phyloP scores from a whole-genome alignment of 2,888 invertebrate genomes.

The Euzophera pinguis region DNA sequence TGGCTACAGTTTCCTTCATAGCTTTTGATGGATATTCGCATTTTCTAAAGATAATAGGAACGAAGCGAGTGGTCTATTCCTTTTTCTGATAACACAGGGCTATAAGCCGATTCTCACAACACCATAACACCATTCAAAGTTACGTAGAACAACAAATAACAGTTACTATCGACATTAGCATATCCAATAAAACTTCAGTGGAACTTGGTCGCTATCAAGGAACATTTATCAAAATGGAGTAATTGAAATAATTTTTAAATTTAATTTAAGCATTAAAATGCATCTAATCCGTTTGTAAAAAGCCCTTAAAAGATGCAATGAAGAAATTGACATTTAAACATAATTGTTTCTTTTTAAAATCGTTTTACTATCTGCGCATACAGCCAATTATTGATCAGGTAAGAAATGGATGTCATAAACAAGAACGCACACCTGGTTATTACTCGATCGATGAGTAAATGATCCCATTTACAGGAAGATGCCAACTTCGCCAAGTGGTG shows the following conservation, averaged over 20 bases:
- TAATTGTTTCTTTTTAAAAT: too few relatives aligned
- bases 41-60: too few relatives aligned
- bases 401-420: not conserved
- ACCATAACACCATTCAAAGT: conserved; percentile 30
- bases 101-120: too few relatives aligned
- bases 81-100: too few relatives aligned
- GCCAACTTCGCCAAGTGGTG: not conserved
- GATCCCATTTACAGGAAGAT: not conserved
- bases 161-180: conserved; percentile 46
- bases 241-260: not conserved
- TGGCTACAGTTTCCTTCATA: too few relatives aligned
- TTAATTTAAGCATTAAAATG: too few relatives aligned
- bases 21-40: too few relatives aligned
- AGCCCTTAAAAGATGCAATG: too few relatives aligned
- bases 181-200: conserved; percentile 51
- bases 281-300: too few relatives aligned
- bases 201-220: conserved; percentile 16
- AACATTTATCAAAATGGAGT: not conserved
- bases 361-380: too few relatives aligned
- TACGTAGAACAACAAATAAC: conserved; percentile 34
- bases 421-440: not conserved
- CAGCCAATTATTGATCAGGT: not conserved
- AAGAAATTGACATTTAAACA: too few relatives aligned
- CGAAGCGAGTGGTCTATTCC: too few relatives aligned
- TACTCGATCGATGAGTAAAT: not conserved